These are phyloP conservation scores for Sebastes flavidus DNA, from an alignment of 2,797 vertebrate species.

Conservation along the genomic window DNA sequence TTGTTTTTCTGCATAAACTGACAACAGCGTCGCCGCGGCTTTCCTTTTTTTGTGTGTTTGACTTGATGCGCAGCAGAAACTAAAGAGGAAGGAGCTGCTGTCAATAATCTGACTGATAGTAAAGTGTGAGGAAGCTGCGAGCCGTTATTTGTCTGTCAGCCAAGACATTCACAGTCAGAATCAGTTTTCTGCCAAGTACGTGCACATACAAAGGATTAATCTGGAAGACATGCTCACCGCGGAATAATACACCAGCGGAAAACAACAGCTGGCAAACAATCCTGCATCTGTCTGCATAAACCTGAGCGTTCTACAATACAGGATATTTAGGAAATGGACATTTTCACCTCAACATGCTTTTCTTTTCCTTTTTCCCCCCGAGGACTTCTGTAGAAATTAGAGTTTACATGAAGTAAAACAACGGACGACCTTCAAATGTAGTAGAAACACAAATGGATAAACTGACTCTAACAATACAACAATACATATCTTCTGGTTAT, in stretches of 20 bases:
- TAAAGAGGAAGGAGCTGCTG: conserved; percentile 48
- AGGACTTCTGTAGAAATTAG: background rate
- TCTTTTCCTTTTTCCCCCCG: background rate
- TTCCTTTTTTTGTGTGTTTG: background rate
- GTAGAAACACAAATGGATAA: background rate
- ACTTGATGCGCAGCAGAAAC: conserved; percentile 20
- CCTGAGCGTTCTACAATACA: background rate
- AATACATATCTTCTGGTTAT: background rate
- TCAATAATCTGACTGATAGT: conserved; percentile 40
- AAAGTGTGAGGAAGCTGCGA: conserved; percentile 36
- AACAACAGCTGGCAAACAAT: conserved; percentile 58
- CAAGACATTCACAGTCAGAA: conserved; percentile 46
- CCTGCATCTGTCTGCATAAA: conserved; percentile 40
- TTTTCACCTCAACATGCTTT: background rate
- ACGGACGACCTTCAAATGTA: background rate
- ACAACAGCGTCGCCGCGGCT: background rate
- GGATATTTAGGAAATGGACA: background rate
- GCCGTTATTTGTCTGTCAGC: conserved; percentile 51
- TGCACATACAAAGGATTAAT: conserved; percentile 47
- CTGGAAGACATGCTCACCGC: conserved; percentile 39
- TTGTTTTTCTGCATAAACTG: conserved; percentile 31
- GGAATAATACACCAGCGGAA: conserved; percentile 34
- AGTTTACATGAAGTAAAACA: background rate
- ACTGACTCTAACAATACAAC: too few species aligned
- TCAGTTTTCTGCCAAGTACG: conserved; percentile 49